phyloP scores from a whole-genome alignment of 2,888 invertebrate species.

The Lysandra bellargus region DNA sequence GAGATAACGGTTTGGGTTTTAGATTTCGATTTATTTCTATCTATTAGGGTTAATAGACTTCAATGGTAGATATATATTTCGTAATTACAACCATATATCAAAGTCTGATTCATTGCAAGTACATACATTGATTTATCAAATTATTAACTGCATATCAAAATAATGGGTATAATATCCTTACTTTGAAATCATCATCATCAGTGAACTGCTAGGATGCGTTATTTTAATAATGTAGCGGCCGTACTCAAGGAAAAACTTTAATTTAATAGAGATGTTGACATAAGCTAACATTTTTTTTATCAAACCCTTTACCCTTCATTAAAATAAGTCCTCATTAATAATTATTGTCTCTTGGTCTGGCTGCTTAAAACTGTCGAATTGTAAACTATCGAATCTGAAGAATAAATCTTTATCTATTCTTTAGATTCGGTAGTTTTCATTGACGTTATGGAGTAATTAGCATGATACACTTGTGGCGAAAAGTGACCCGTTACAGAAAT shows the following conservation, averaged over 20 bases:
- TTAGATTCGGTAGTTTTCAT: background rate
- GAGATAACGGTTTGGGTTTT: background rate
- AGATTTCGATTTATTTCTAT: background rate
- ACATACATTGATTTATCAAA: background rate
- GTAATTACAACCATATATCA: background rate
- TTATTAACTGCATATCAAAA: background rate
- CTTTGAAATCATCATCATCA: background rate
- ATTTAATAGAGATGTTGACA: background rate
- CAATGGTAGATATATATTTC: background rate
- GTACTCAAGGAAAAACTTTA: background rate
- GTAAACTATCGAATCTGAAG: no score
- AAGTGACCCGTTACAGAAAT: constrained; percentile 44
- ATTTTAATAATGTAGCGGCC: background rate
- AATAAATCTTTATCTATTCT: no score
- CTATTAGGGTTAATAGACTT: background rate
- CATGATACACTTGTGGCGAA: constrained; percentile 36
- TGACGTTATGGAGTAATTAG: background rate
- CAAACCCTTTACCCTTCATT: no score
- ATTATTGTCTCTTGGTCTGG: no score
- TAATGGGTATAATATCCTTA: background rate
- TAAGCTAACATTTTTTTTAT: background rate
- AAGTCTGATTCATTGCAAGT: background rate
- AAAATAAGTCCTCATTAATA: no score
- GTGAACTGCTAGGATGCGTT: background rate
- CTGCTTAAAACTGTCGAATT: no score